Conservation (phyloP, 2,113 vertebrate species). For the Pterophyllum scalare region DNA sequence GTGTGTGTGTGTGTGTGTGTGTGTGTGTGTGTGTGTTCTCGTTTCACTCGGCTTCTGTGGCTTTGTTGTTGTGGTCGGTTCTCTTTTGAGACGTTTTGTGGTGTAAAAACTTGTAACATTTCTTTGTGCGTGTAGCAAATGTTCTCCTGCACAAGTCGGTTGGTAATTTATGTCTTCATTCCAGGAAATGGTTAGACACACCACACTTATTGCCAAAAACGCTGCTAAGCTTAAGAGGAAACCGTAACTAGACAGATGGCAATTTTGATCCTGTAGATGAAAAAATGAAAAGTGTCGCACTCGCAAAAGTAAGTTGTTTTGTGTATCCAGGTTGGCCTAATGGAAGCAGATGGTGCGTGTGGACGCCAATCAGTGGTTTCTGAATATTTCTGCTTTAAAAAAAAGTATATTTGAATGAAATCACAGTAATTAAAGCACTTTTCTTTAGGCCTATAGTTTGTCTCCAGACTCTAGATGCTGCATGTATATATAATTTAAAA, state of each 20-base stretch:
- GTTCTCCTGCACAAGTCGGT: constrained; percentile 30
- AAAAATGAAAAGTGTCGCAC: not conserved
- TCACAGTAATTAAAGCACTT: not conserved
- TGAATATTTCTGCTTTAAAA: not conserved
- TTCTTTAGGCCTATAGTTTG: not conserved
- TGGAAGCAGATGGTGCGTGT: not conserved
- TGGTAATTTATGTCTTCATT: constrained; percentile 32
- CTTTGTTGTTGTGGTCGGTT: not conserved
- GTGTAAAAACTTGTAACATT: constrained; percentile 7
- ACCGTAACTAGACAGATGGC: constrained; percentile 40
- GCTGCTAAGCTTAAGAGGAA: constrained; percentile 49
- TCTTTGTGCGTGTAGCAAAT: constrained; percentile 13
- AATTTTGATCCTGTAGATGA: constrained; percentile 12
- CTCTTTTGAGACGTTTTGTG: not conserved
- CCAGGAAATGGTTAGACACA: constrained; percentile 63
- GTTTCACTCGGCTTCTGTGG: constrained; percentile 39
- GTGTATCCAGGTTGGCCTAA: not conserved
- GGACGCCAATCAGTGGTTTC: not conserved
- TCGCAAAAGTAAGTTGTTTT: not conserved
- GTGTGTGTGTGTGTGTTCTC: no score
- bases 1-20: not conserved
- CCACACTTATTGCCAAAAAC: constrained; percentile 25
- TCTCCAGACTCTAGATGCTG: not conserved
- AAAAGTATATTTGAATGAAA: not conserved
- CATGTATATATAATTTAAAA: not conserved